Conservation (phyloP, 2,888 invertebrate genomes). For the Dasypolia templi region DNA sequence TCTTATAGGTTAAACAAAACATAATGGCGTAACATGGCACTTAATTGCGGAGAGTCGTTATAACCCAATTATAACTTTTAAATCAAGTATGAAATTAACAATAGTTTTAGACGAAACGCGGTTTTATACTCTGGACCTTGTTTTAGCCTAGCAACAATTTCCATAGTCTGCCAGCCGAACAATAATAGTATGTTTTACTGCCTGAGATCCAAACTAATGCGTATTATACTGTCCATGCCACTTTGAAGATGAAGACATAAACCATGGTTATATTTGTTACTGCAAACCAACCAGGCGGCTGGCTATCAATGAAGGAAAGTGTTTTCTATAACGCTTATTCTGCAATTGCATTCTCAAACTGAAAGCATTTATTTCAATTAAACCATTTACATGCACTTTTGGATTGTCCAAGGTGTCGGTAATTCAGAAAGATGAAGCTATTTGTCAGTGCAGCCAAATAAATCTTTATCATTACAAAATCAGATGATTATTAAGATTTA, state of each 20-base stretch:
- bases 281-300: not conserved
- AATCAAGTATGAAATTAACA: conserved; percentile 52
- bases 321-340: not conserved
- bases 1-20: conserved; percentile 18
- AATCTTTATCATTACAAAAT: not conserved
- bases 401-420: not conserved
- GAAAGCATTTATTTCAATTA: not conserved
- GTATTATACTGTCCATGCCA: conserved; percentile 14
- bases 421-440: not conserved
- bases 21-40: conserved; percentile 25
- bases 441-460: not conserved
- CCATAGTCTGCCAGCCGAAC: not conserved
- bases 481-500: not conserved
- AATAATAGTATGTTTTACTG: not conserved
- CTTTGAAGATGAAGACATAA: conserved; percentile 24
- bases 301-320: not conserved
- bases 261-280: not conserved
- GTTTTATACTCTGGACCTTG: conserved; percentile 1
- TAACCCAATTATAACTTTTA: conserved; percentile 35
- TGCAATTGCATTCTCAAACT: not conserved
- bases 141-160: not conserved
- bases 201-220: not conserved
- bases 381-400: not conserved
- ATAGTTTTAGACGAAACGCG: conserved; percentile 34
- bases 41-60: conserved; percentile 38